phyloP scores from a whole-genome alignment of 2,797 vertebrate species.

The Scolopax bukidnonensis region DNA sequence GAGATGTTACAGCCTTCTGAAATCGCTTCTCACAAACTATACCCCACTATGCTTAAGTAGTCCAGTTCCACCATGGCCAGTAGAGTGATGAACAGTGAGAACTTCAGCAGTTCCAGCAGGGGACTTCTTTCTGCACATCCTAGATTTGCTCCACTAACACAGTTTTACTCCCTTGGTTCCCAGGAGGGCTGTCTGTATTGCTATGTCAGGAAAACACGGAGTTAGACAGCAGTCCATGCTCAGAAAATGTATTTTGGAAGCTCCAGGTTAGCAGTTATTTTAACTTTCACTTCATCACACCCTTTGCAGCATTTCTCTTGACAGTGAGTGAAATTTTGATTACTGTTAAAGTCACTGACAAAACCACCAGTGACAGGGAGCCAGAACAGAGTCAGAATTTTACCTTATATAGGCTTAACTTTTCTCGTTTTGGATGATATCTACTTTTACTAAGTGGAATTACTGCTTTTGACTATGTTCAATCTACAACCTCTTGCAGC shows the following conservation, averaged over 20 bases:
- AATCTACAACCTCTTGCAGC: slow-evolving; percentile 6
- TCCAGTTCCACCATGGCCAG: neutral
- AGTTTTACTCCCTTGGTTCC: neutral
- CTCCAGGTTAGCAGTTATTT: slow-evolving; percentile 3
- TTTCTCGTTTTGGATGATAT: slow-evolving; percentile 39
- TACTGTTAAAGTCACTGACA: neutral
- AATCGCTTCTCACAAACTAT: neutral
- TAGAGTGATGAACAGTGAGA: neutral
- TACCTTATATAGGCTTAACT: slow-evolving; percentile 9
- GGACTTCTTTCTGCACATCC: neutral
- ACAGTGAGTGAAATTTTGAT: slow-evolving; percentile 22
- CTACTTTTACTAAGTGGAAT: slow-evolving; percentile 53
- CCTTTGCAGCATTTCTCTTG: neutral
- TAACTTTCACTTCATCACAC: slow-evolving; percentile 16
- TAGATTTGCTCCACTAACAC: neutral
- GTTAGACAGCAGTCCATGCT: neutral
- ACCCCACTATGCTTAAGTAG: fast-evolving
- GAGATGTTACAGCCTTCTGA: neutral
- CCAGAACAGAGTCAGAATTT: neutral
- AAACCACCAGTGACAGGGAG: neutral
- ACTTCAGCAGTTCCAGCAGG: neutral
- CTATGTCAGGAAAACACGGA: neutral
- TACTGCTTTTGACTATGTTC: slow-evolving; percentile 49
- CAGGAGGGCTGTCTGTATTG: neutral
- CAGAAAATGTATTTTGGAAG: slow-evolving; percentile 8